Percentiles rank a stretch among this genome's conserved stretches.
Conservation (phyloP, 2,113 vertebrate species). For the Euleptes europaea region DNA sequence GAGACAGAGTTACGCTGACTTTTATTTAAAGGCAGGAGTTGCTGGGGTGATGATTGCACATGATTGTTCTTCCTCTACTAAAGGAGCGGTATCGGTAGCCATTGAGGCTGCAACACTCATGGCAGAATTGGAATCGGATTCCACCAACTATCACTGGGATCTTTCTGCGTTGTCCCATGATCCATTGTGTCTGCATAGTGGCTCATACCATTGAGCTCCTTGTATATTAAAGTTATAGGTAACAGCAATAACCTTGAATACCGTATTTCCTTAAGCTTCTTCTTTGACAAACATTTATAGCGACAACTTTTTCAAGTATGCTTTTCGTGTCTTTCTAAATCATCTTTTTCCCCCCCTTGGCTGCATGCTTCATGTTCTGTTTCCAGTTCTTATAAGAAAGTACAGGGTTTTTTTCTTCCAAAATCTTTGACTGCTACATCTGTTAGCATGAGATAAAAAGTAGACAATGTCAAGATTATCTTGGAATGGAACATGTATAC, state of each 20-base stretch:
- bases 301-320: neutral
- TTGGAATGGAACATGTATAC: conserved; percentile 40
- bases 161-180: neutral
- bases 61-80: neutral
- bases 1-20: neutral
- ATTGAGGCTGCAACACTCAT: neutral
- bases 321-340: neutral
- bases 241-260: neutral
- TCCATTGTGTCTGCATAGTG: neutral
- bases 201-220: neutral
- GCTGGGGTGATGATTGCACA: neutral
- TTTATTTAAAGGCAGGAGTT: neutral
- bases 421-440: neutral
- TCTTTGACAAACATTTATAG: conserved; percentile 11
- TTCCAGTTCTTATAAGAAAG: conserved; percentile 28
- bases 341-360: conserved; percentile 26
- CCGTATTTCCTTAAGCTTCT: neutral
- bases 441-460: conserved; percentile 20
- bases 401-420: too few species aligned
- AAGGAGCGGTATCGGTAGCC: neutral
- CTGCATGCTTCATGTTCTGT: conserved; percentile 24
- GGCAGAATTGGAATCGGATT: neutral
- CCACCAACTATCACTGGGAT: neutral
- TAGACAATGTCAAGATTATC: conserved; percentile 26
- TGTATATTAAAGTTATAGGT: neutral